A percentile compares a stretch with the other conserved stretches of the same genome.
These are phyloP conservation scores for Aphidius colemani DNA, from an alignment of 2,888 invertebrate species.

Conservation along the genomic window DNA sequence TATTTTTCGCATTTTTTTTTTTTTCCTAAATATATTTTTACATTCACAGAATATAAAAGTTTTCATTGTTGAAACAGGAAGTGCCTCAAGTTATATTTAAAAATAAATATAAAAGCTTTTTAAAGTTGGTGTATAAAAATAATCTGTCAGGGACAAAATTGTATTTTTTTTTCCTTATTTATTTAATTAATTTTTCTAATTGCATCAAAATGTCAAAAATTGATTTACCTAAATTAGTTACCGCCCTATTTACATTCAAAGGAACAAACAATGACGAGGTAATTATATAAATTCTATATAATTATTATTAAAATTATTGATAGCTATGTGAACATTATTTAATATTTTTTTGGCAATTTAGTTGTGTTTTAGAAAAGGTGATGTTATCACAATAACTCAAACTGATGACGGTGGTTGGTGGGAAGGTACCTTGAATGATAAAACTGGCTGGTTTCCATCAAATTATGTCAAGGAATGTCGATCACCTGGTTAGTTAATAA, in stretches of 20 bases:
- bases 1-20: too few relatives aligned
- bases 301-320: conserved; percentile 23
- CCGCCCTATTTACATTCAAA: conserved; percentile 91
- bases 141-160: too few relatives aligned
- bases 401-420: conserved; percentile 98
- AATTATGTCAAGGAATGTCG: conserved; percentile 94
- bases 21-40: too few relatives aligned
- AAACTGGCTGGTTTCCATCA: conserved; percentile 98
- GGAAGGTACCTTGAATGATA: conserved; percentile 95
- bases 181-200: too few relatives aligned
- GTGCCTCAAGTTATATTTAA: too few relatives aligned
- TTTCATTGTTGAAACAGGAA: too few relatives aligned
- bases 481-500: conserved; percentile 62
- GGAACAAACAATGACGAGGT: conserved; percentile 80
- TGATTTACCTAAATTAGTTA: conserved; percentile 67
- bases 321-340: conserved; percentile 9
- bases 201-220: conserved; percentile 47
- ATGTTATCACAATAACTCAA: conserved; percentile 95
- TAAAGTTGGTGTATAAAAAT: too few relatives aligned
- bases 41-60: too few relatives aligned
- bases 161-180: background rate
- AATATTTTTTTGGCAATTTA: conserved; percentile 54
- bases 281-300: background rate
- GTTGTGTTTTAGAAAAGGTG: conserved; percentile 94
- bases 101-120: too few relatives aligned